Conservation (phyloP, 2,113 vertebrate species). For the Neolamprologus sp. region DNA sequence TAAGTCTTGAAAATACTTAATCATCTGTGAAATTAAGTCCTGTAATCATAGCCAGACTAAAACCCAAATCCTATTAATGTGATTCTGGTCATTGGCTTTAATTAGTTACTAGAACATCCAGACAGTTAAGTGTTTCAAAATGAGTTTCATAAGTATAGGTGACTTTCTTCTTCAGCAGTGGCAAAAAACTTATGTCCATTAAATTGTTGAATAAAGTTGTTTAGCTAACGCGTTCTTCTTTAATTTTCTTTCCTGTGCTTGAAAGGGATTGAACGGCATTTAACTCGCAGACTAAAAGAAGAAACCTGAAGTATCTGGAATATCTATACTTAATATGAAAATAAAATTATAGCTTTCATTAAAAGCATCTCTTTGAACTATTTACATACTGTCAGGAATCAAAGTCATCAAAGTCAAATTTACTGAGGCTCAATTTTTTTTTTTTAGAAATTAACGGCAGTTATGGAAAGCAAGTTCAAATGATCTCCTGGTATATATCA, state of each 20-base stretch:
- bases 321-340: not conserved
- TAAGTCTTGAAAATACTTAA: not conserved
- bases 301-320: not conserved
- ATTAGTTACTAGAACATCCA: not conserved
- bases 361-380: not conserved
- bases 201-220: not conserved
- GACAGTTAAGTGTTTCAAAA: not conserved
- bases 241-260: not conserved
- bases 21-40: not conserved
- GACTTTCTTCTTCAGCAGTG: not conserved
- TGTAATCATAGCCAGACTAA: not conserved
- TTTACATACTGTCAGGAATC: not conserved
- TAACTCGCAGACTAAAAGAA: not conserved
- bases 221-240: not conserved
- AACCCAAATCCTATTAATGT: not conserved
- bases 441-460: not conserved
- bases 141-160: not conserved
- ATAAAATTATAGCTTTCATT: not conserved
- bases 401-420: not conserved
- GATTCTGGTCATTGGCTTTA: not conserved
- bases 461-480: not conserved
- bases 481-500: not conserved
- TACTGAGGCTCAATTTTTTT: not conserved
- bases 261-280: not conserved
- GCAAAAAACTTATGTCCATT: not conserved